A percentile compares a stretch with the other conserved stretches of the same genome.
Evolutionary conservation across 2,113 vertebrate species (phyloP).

Genomic region (Campylomormyrus tamandua): DNA sequence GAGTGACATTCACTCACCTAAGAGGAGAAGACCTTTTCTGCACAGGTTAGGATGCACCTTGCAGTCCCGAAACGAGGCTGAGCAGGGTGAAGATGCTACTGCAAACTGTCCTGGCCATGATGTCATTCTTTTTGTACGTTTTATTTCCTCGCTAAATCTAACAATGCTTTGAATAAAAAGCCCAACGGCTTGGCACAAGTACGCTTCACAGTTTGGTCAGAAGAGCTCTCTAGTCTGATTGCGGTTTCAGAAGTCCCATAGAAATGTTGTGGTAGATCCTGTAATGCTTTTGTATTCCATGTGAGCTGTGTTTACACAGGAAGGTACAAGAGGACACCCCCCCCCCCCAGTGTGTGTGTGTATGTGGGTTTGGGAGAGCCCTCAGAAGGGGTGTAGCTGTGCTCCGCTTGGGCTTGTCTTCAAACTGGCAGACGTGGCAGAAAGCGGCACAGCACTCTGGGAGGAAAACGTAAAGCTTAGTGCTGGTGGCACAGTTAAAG

Average conservation of each 20-base stretch:
- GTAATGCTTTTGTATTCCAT: conserved; percentile 17
- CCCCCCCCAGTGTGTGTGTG: neutral
- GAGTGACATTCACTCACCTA: conserved; percentile 31
- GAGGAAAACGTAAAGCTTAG: conserved; percentile 11
- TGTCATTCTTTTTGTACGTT: neutral
- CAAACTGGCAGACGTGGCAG: neutral
- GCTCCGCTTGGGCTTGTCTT: neutral
- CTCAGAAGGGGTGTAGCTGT: conserved; percentile 1
- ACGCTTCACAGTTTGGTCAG: neutral
- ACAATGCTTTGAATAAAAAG: conserved; percentile 12
- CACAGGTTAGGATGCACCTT: conserved; percentile 22
- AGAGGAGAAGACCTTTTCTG: neutral
- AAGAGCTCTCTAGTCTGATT: conserved; percentile 6
- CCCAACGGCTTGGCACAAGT: conserved; percentile 1
- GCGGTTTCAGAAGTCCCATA: neutral
- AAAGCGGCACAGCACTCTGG: neutral
- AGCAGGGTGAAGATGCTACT: conserved; percentile 7
- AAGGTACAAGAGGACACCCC: neutral
- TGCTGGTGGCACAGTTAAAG: conserved; percentile 25
- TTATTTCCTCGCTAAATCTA: neutral
- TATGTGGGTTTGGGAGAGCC: neutral
- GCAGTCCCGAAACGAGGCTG: conserved; percentile 7
- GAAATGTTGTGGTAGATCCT: conserved; percentile 12
- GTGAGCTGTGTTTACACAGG: conserved; percentile 22
- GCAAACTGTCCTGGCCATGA: conserved; percentile 10